Evolutionary conservation across 2,797 vertebrate genomes (phyloP).

Genomic region (Chromobotia macracanthus): DNA sequence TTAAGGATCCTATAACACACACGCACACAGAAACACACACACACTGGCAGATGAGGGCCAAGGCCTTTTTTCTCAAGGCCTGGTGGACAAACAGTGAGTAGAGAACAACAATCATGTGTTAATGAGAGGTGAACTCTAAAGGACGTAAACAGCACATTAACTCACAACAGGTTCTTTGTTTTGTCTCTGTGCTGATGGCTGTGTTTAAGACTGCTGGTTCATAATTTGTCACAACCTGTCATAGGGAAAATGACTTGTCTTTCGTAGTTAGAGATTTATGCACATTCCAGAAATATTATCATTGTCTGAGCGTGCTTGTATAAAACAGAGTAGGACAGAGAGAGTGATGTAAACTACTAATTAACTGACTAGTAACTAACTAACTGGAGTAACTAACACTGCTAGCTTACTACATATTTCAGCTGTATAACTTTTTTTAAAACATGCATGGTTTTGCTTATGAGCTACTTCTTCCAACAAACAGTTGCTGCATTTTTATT

Average conservation of each 20-base stretch:
- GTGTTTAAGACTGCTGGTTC: conserved; percentile 53
- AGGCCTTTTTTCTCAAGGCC: conserved; percentile 16
- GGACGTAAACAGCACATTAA: conserved; percentile 66
- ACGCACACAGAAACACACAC: not conserved
- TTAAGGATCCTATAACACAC: conserved; percentile 44
- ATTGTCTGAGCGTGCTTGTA: conserved; percentile 39
- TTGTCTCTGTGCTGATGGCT: conserved; percentile 55
- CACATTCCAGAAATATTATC: conserved; percentile 69
- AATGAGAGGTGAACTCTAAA: conserved; percentile 62
- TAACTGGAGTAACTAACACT: not conserved
- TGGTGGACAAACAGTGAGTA: conserved; percentile 50
- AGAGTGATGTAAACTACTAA: too few relatives aligned
- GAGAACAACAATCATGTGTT: conserved; percentile 60
- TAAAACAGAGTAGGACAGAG: conserved; percentile 21
- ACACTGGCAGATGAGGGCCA: conserved; percentile 14
- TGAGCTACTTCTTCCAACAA: too few relatives aligned
- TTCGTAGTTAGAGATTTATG: conserved; percentile 65
- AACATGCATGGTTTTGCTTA: too few relatives aligned
- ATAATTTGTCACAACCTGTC: conserved; percentile 62
- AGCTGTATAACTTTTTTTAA: too few relatives aligned
- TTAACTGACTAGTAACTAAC: too few relatives aligned
- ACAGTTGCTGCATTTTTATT: too few relatives aligned
- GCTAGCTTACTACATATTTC: too few relatives aligned
- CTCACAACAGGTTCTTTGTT: conserved; percentile 52
- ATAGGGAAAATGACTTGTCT: conserved; percentile 53